Base-by-base conservation (phyloP, 2,113 vertebrate species). In the Paracanthobrama guichenoti region DNA sequence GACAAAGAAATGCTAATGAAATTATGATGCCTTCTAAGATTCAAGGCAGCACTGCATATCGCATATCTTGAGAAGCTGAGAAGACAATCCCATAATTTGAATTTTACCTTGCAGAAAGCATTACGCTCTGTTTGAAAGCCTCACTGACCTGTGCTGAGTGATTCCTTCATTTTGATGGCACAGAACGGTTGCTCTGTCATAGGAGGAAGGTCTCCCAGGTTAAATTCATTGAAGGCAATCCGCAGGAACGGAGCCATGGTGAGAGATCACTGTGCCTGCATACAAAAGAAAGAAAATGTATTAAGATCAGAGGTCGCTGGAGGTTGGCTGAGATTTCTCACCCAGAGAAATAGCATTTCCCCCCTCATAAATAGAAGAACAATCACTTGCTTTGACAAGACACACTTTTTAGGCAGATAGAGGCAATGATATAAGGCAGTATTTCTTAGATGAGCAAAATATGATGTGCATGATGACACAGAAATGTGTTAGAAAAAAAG, bases 121-220 rank as follows among this genome's bases (percentile, higher is more conserved):
- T 22, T 55, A 55, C 20, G 18, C 14, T 16, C 44, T 28, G n/a
- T 10, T 48, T 26, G 20, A 60, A 42, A 60, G 11, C 50, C 22
- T 60, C 22, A 85, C 92, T 90, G 91, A 99, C 98, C 97, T 93
- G 98, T 99, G 89, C 86, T 96, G 90, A 99, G 89, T 0, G 97
- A 95, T 92, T 99, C 98, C 91, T 99, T 99, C 95, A 99, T 95
- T 93, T 95, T 99, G 90, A 99, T 91, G 5, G 97, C 97, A 87
- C 97, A 98, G 90, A 97, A 96, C 12, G 96, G 98, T 76, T 93
- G 86, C 0, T 96, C 95, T 0, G 86, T 77, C 9, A 87, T 80
- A 1, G 88, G 79, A 84, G 95, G 85, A 85, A 96, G 85, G 3
- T 90, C 90, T 2, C 97, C 97, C 86, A 96, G 78, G 74, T 97